These are phyloP conservation scores for Ormia ochracea DNA, from an alignment of 2,888 invertebrate species.

Conservation along the genomic window DNA sequence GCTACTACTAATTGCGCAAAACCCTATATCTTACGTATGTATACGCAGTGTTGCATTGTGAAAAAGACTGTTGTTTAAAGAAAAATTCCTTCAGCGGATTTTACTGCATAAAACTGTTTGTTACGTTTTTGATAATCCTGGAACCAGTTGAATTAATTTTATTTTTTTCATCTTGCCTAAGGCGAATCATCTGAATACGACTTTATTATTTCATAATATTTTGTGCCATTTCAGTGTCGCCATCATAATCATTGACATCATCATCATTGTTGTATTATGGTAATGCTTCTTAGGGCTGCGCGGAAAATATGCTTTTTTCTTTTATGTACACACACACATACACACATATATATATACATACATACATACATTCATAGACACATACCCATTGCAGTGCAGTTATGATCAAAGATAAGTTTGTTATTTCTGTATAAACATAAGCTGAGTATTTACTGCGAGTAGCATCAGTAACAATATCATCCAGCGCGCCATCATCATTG, in stretches of 20 bases:
- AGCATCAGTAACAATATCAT: background rate
- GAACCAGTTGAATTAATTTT: slow-evolving; percentile 26
- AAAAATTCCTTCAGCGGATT: no score
- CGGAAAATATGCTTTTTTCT: slow-evolving; percentile 20
- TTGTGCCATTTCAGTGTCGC: background rate
- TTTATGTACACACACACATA: background rate
- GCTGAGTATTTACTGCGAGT: background rate
- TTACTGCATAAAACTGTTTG: no score
- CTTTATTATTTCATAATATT: slow-evolving; percentile 35
- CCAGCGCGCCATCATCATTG: background rate
- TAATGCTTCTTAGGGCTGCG: slow-evolving; percentile 12
- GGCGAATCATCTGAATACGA: slow-evolving; percentile 27
- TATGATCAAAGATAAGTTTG: background rate
- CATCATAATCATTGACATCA: background rate
- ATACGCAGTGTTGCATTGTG: no score
- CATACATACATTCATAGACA: background rate
- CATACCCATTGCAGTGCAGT: no score
- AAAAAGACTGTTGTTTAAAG: no score
- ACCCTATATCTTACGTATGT: no score
- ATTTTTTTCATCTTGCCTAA: slow-evolving; percentile 23
- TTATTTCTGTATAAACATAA: background rate
- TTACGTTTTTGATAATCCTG: no score
- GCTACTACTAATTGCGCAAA: no score
- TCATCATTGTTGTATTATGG: slow-evolving; percentile 2
- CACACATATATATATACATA: background rate